A percentile compares a stretch with the other conserved stretches of the same genome.
phyloP scores from a whole-genome alignment of 2,797 vertebrate genomes.

The Rhynchotus rufescens region DNA sequence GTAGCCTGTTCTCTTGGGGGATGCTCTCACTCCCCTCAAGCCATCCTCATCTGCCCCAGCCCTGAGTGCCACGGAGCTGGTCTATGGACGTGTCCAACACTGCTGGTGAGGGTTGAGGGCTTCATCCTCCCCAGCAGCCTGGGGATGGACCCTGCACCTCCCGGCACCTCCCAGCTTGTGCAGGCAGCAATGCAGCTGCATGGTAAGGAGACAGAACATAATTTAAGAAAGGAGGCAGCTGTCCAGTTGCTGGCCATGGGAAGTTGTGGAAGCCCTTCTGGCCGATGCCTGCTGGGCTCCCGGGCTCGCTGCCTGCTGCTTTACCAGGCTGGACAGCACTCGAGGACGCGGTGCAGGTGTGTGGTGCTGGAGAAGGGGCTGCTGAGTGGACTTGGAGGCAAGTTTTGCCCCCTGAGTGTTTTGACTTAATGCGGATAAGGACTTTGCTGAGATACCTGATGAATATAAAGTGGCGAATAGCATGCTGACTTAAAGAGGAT shows the following conservation, averaged over 20 bases:
- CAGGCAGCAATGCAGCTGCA: background rate
- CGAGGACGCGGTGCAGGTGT: accelerated
- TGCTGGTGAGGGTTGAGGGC: accelerated
- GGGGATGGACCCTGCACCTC: background rate
- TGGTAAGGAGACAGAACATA: background rate
- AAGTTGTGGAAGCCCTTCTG: accelerated
- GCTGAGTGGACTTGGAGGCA: background rate
- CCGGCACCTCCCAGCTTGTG: background rate
- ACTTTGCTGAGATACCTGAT: background rate
- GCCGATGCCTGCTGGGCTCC: background rate
- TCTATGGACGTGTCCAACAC: background rate
- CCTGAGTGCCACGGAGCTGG: background rate
- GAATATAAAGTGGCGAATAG: background rate
- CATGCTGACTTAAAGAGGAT: background rate
- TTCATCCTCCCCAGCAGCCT: background rate
- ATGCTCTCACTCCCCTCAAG: background rate
- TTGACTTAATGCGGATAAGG: background rate
- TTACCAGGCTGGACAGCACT: accelerated
- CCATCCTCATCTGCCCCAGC: background rate
- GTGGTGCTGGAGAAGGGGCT: background rate
- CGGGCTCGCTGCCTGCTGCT: background rate
- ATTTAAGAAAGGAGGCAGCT: background rate
- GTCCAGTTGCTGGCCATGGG: background rate
- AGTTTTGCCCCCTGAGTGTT: background rate
- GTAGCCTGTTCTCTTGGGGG: background rate